These are phyloP conservation scores for Coelopa frigida DNA, from an alignment of 1,140 invertebrate genomes.

Conservation along the genomic window DNA sequence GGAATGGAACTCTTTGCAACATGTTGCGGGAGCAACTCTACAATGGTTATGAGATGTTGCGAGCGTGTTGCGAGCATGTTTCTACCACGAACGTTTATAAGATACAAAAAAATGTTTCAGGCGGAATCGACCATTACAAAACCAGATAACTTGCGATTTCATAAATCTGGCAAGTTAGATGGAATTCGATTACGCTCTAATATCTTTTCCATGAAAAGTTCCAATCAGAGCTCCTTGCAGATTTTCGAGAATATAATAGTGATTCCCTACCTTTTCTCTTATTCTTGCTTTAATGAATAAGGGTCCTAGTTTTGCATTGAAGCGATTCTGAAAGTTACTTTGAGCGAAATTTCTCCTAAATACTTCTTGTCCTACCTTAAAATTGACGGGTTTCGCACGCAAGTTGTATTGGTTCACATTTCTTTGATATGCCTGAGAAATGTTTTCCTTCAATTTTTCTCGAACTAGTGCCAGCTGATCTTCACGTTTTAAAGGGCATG, in stretches of 20 bases:
- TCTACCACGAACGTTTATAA: no score
- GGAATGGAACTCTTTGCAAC: no score
- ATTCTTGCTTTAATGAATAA: background rate
- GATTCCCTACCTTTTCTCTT: background rate
- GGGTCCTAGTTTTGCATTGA: background rate
- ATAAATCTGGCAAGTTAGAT: no score
- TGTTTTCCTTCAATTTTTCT: background rate
- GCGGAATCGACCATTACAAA: no score
- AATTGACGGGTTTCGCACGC: background rate
- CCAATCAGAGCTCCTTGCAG: background rate
- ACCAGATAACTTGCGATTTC: no score
- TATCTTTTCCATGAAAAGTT: conserved; percentile 6
- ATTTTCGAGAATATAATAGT: conserved; percentile 5
- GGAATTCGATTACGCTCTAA: background rate
- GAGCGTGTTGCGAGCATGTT: no score
- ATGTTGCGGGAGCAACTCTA: no score
- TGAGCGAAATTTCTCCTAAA: conserved; percentile 3
- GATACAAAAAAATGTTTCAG: no score
- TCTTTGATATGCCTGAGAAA: conserved; percentile 1
- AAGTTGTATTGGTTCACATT: conserved; percentile 1
- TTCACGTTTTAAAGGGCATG: background rate
- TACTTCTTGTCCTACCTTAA: conserved; percentile 5
- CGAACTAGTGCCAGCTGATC: background rate
- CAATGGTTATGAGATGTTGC: no score
- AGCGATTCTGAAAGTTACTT: background rate